These are phyloP conservation scores for Achatina immaculata DNA, from an alignment of 1,140 invertebrate species.

Conservation along the genomic window DNA sequence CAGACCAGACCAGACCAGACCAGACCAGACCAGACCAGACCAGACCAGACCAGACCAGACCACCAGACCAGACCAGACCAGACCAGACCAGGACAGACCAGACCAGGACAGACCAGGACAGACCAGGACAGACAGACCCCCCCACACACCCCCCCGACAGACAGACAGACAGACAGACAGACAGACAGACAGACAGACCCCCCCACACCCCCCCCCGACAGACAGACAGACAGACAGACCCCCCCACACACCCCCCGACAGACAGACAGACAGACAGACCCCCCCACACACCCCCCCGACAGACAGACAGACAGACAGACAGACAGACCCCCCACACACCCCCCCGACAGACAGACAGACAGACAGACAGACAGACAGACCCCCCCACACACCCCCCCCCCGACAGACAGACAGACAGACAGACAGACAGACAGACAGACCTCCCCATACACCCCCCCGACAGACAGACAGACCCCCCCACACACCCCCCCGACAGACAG, in stretches of 20 bases:
- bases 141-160: neutral
- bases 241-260: neutral
- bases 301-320: too few relatives aligned
- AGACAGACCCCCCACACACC: too few relatives aligned
- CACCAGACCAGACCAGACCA: too few relatives aligned
- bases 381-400: neutral
- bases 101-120: too few relatives aligned
- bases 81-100: too few relatives aligned
- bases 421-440: neutral
- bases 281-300: neutral
- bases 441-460: neutral
- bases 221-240: neutral
- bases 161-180: neutral
- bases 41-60: too few relatives aligned
- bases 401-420: neutral
- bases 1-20: too few relatives aligned
- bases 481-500: neutral
- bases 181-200: too few relatives aligned
- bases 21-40: too few relatives aligned
- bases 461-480: neutral
- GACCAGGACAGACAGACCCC: too few relatives aligned
- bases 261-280: too few relatives aligned
- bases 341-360: constrained; percentile 18
- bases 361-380: neutral
- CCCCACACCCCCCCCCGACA: neutral